Percentiles rank a stretch among this genome's conserved stretches.
Conservation (phyloP, 2,888 invertebrate species). For the Synergus umbraculus region DNA sequence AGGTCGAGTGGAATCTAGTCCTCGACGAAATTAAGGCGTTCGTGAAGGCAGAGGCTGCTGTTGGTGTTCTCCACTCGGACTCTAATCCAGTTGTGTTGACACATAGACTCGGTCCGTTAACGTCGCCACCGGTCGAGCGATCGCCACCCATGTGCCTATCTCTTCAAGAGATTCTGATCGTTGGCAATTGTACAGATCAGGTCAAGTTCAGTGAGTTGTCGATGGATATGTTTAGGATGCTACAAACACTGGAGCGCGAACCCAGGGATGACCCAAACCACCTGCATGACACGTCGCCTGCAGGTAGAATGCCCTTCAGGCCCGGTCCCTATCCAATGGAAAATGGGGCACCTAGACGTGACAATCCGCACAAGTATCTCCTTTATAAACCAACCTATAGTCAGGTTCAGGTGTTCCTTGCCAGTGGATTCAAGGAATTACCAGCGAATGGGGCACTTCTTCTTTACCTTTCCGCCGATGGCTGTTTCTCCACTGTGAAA, state of each 20-base stretch:
- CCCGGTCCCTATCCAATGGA: conserved; percentile 82
- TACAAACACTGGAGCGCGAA: conserved; percentile 95
- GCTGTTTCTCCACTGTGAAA: conserved; percentile 88
- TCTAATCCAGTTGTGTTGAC: conserved; percentile 91
- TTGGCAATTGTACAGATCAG: conserved; percentile 95
- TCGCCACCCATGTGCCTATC: conserved; percentile 91
- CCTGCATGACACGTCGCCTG: conserved; percentile 85
- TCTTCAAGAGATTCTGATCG: conserved; percentile 95
- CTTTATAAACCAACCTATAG: conserved; percentile 96
- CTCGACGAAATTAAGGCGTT: conserved; percentile 96
- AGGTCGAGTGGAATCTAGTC: conserved; percentile 95
- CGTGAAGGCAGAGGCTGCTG: conserved; percentile 93
- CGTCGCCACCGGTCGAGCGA: conserved; percentile 92
- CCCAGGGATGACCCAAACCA: conserved; percentile 90
- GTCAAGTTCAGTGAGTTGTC: conserved; percentile 98
- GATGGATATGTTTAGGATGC: conserved; percentile 98
- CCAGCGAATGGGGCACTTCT: conserved; percentile 94
- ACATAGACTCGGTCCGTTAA: conserved; percentile 90
- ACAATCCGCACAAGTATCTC: conserved; percentile 98
- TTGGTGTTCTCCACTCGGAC: conserved; percentile 92
- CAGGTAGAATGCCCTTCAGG: conserved; percentile 82
- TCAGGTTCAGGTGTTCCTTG: conserved; percentile 95
- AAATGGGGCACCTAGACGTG: conserved; percentile 86
- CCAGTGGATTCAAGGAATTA: conserved; percentile 94
- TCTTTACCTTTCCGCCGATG: conserved; percentile 96